Evolutionary conservation across 2,888 invertebrate genomes (phyloP).

Genomic region (Arctia plantaginis): DNA sequence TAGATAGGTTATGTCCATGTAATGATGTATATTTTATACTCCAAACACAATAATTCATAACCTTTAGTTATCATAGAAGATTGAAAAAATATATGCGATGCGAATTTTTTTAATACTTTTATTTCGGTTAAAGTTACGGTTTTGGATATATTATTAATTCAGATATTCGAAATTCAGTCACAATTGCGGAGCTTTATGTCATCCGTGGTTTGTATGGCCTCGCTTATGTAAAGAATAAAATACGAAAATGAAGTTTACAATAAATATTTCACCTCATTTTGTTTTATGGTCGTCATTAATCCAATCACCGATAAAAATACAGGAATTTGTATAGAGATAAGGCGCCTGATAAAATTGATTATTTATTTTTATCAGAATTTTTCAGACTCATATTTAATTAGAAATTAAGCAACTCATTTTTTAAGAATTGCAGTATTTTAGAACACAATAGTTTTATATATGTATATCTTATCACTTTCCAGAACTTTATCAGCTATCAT

Average conservation of each 20-base stretch:
- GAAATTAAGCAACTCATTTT: slow-evolving; percentile 6
- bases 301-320: slow-evolving; percentile 47
- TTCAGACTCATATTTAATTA: background rate
- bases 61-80: no score
- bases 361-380: slow-evolving; percentile 13
- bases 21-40: no score
- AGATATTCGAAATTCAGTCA: background rate
- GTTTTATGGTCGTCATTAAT: slow-evolving; percentile 49
- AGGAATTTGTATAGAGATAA: slow-evolving; percentile 50
- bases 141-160: background rate
- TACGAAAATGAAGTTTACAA: slow-evolving; percentile 47
- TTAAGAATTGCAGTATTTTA: slow-evolving; percentile 1
- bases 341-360: slow-evolving; percentile 44
- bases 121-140: background rate
- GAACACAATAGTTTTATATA: background rate
- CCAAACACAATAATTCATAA: no score
- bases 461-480: background rate
- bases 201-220: slow-evolving; percentile 37
- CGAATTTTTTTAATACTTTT: background rate
- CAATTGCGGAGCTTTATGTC: background rate
- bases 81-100: no score
- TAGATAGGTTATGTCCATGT: no score
- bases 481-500: background rate
- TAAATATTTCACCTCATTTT: slow-evolving; percentile 32
- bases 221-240: slow-evolving; percentile 45